Base-by-base conservation (phyloP, 2,888 invertebrate species). In the Phalera bucephala region DNA sequence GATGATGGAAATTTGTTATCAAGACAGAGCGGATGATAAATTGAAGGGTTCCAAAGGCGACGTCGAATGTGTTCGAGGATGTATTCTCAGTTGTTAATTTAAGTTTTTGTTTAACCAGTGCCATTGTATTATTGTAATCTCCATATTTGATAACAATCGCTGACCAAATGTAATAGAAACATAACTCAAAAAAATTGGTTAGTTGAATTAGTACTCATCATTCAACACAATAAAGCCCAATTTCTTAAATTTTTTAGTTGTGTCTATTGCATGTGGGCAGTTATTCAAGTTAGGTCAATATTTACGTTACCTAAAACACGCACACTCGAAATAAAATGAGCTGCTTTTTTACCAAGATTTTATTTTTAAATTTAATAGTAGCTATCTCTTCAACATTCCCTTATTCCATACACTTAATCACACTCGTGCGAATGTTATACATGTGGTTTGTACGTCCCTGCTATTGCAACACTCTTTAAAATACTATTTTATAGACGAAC, bases 321-420 rank as follows among this genome's bases (percentile, higher is more conserved):
- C 64, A 64, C 64, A 61, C 58, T 55, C 52, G 45, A 63, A 76
- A 75, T 72, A 70, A 76, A 80, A 72, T 38, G 56, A 47, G 35
- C 52, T 55, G 41, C 48, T 70, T 78, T 74, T 75, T 77, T 80
- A 82, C 70, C 78, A 85, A 81, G 78, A 74, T 64, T 74, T 81
- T 78, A 75, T 74, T 60, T 19, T 82, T 78, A 71, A 67, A 56
- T 77, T 70, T 63, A 66, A 64, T 68, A 71, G 72, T 25, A 55
- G 55, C 76, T 80, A 78, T 74, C 70, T 64, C 56, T 61, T 63
- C 51, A 66, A 73, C 71, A 74, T 71, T 74, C 63, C 69, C 66
- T 70, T 71, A 62, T 52, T 58, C 59, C 60, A 52, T 66, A 68
- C 64, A 66, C 56, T 54, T 17, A 67, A 69, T 71, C 68, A 70